Conservation (phyloP, 2,888 invertebrate species). For the Chorisops tibialis region DNA sequence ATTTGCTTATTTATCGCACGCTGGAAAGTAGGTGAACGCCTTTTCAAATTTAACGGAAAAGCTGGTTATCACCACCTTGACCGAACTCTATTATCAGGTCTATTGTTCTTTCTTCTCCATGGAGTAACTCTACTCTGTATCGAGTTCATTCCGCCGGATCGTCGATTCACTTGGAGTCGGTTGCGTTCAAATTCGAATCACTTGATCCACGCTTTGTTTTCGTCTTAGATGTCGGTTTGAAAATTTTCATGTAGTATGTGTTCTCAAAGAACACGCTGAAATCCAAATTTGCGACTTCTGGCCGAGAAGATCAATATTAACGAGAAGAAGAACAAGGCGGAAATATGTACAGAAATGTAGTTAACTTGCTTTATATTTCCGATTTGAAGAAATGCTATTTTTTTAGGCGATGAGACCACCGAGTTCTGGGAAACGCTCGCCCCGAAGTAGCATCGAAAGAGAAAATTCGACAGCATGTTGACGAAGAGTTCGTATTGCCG, state of each 20-base stretch:
- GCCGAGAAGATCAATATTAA: conserved; percentile 99
- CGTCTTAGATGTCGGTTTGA: conserved; percentile 80
- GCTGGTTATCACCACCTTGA: too few relatives aligned
- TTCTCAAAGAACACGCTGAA: conserved; percentile 85
- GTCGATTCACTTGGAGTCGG: conserved; percentile 86
- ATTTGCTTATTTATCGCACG: too few relatives aligned
- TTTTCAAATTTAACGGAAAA: too few relatives aligned
- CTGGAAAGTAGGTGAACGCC: too few relatives aligned
- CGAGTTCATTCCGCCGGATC: conserved; percentile 85
- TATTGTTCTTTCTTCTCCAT: too few relatives aligned
- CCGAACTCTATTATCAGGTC: too few relatives aligned
- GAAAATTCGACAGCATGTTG: conserved; percentile 49
- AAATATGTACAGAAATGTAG: conserved; percentile 78
- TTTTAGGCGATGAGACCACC: conserved; percentile 64
- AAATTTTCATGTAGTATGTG: conserved; percentile 87
- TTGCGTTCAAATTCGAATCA: conserved; percentile 65
- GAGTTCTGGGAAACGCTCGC: conserved; percentile 80
- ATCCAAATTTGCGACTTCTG: conserved; percentile 71
- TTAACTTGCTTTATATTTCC: not conserved
- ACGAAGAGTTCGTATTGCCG: conserved; percentile 54
- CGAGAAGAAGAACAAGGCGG: conserved; percentile 92
- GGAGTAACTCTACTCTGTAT: too few relatives aligned
- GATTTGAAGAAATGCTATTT: not conserved
- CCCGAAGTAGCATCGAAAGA: conserved; percentile 48
- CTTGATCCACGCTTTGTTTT: conserved; percentile 92